These are phyloP conservation scores for Calyptomena viridis DNA, from an alignment of 2,113 vertebrate genomes.

Conservation along the genomic window DNA sequence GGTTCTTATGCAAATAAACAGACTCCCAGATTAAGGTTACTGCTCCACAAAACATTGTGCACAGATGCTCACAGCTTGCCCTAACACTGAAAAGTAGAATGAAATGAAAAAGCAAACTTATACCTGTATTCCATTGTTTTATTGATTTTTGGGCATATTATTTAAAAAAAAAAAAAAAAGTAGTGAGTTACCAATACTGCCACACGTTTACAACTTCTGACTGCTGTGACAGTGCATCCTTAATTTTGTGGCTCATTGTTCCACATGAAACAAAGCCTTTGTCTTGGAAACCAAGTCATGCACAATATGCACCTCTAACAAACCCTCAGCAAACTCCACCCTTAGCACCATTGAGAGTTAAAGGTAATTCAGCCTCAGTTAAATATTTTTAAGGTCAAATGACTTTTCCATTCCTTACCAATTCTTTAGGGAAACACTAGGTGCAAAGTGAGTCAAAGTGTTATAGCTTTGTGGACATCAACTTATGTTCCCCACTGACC, in stretches of 20 bases:
- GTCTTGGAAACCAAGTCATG: background rate
- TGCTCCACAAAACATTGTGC: background rate
- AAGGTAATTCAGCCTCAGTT: background rate
- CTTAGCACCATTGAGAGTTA: rapidly evolving
- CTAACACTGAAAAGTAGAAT: background rate
- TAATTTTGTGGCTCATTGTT: background rate
- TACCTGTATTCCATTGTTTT: background rate
- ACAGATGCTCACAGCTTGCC: constrained; percentile 17
- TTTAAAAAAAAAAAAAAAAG: background rate
- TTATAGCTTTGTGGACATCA: background rate
- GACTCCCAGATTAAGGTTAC: background rate
- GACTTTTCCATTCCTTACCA: background rate
- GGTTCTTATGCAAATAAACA: background rate
- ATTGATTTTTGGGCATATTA: background rate
- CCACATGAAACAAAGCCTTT: background rate
- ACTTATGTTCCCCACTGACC: background rate
- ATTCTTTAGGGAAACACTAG: background rate
- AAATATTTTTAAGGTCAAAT: background rate
- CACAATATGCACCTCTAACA: background rate
- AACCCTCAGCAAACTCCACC: background rate
- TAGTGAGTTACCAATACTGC: background rate
- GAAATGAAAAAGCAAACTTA: background rate
- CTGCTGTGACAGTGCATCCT: background rate
- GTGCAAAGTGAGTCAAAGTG: background rate
- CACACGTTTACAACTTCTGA: background rate